Percentiles rank a stretch among this genome's conserved stretches.
Evolutionary conservation across 2,888 invertebrate genomes (phyloP).

Genomic region (Parascotia fuliginaria): DNA sequence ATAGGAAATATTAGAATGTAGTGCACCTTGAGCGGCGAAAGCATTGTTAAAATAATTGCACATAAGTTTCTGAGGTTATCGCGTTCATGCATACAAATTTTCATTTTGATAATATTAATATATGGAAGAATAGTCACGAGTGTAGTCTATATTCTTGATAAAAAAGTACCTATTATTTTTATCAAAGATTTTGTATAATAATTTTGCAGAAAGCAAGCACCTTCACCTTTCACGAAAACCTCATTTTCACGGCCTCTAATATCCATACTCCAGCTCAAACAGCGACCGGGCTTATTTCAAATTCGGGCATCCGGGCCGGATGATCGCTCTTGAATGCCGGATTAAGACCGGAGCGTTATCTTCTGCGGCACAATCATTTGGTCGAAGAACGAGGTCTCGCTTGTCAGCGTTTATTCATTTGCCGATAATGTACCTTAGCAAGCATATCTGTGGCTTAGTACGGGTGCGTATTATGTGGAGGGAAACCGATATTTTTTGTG

Average conservation of each 20-base stretch:
- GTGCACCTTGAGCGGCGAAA: too few species aligned
- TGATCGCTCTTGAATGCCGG: slow-evolving; percentile 47
- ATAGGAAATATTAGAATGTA: too few species aligned
- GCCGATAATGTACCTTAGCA: slow-evolving; percentile 39
- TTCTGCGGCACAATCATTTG: slow-evolving; percentile 44
- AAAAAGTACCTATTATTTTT: too few species aligned
- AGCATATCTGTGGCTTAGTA: slow-evolving; percentile 35
- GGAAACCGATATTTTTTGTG: slow-evolving; percentile 5
- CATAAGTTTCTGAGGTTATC: too few species aligned
- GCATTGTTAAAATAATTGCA: too few species aligned
- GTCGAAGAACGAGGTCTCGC: slow-evolving; percentile 39
- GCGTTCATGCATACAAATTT: too few species aligned
- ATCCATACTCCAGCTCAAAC: slow-evolving; percentile 31
- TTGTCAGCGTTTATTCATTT: slow-evolving; percentile 58
- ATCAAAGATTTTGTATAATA: too few species aligned
- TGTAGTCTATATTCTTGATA: too few species aligned
- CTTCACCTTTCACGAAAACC: slow-evolving; percentile 11
- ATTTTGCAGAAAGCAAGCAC: slow-evolving; percentile 1
- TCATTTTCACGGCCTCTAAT: slow-evolving; percentile 24
- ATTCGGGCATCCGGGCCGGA: slow-evolving; percentile 44
- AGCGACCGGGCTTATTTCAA: slow-evolving; percentile 44
- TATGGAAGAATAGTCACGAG: too few species aligned
- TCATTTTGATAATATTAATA: too few species aligned
- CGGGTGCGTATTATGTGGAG: slow-evolving; percentile 7
- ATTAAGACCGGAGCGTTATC: slow-evolving; percentile 52